Base-by-base conservation (phyloP, 2,797 vertebrate genomes). In the Clarias platycephalus region DNA sequence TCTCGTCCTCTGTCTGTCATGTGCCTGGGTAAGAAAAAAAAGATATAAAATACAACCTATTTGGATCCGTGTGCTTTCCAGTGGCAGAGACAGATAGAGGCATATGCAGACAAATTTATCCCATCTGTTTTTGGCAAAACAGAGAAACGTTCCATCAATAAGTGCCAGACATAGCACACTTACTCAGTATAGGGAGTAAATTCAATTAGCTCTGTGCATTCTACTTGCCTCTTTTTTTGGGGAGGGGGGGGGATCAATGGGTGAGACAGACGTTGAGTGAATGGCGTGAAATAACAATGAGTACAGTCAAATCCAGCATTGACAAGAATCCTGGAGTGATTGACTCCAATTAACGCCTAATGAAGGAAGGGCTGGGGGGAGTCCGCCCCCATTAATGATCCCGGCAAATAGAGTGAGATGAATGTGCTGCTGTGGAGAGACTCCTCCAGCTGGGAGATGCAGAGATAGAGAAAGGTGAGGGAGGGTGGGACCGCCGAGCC, bases 341-440 rank as follows among this genome's bases (percentile, higher is more conserved):
- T 77, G 76, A 88, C 85, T 87, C 81, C 80, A 87, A 85, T 90
- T 86, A 89, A 87, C 83, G 81, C 58, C 82, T 89, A 91, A 90
- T 85, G 78, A 89, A 90, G 82, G 83, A 83, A 86, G 85, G 83
- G 79, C 63, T 83, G 62, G 60, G 77, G 49, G 83, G 68, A 87
- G 75, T 76, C 58, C 49, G 16, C 81, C 75, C 81, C 75, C 57
- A 71, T 88, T 88, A 87, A 88, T 87, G 85, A 82, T 81, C 81
- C 86, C 79, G 80, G 85, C 81, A 87, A 87, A 86, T 26, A 31
- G 83, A 83, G 82, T 85, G 55, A 84, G 79, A 87, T 85, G 84
- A 81, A 78, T 88, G 86, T 77, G 78, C 44, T 77, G 81, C 76
- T 77, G 81, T 71, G 34, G 77, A 81, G 80, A 86, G 74, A 68